Conservation (phyloP, 2,888 invertebrate genomes). For the Gastracanthus pulcherrimus region DNA sequence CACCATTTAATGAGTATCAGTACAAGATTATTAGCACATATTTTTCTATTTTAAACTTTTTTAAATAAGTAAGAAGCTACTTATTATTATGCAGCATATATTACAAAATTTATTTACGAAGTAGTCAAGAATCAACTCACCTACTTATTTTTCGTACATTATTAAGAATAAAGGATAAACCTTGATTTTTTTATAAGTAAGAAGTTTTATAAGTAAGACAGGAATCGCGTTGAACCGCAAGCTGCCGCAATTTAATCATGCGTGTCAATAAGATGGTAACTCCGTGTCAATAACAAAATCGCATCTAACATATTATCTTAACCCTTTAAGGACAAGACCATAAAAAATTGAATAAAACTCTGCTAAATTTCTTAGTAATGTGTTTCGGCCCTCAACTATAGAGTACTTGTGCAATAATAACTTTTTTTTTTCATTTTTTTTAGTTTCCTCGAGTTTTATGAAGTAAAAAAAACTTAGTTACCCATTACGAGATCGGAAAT, state of each 20-base stretch:
- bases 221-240: slow-evolving; percentile 7
- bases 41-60: not conserved
- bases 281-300: not conserved
- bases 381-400: no score
- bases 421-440: no score
- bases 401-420: no score
- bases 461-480: no score
- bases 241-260: slow-evolving; percentile 3
- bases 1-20: not conserved
- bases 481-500: no score
- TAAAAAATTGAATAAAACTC: no score
- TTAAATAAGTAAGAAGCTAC: not conserved
- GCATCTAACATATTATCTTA: no score
- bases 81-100: not conserved
- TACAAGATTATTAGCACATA: no score
- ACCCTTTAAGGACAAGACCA: no score
- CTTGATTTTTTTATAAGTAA: slow-evolving; percentile 12
- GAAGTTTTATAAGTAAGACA: not conserved
- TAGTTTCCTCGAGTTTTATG: no score
- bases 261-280: not conserved
- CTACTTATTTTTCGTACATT: not conserved
- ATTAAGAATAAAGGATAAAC: not conserved
- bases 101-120: not conserved
- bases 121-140: not conserved
- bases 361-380: no score